A percentile compares a stretch with the other conserved stretches of the same genome.
phyloP scores from a whole-genome alignment of 1,140 invertebrate species.

The Coenobita brevimanus region DNA sequence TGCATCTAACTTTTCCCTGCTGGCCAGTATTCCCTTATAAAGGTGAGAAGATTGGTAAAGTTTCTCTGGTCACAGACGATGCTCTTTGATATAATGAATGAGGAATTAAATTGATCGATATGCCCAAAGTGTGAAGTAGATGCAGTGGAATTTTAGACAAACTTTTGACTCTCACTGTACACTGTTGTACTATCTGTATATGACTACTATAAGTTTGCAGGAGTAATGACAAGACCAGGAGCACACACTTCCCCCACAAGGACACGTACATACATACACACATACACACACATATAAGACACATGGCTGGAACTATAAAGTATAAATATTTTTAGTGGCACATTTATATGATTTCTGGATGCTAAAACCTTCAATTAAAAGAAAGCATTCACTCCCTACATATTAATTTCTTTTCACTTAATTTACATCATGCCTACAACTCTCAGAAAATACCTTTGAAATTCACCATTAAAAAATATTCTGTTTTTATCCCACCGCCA shows the following conservation, averaged over 20 bases:
- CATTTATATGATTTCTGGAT: constrained; percentile 47
- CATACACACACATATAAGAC: constrained; percentile 46
- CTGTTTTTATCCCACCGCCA: constrained; percentile 13
- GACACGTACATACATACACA: too few species aligned
- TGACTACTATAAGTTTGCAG: constrained; percentile 1
- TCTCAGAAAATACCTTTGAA: constrained; percentile 34
- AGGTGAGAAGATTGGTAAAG: too few species aligned
- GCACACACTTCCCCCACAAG: neutral
- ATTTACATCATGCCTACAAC: constrained; percentile 42
- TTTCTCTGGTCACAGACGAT: too few species aligned
- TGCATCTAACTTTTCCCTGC: too few species aligned
- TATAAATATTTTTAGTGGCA: constrained; percentile 49
- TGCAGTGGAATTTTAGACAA: too few species aligned
- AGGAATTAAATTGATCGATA: too few species aligned
- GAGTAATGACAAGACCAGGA: neutral
- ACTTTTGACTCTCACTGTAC: too few species aligned
- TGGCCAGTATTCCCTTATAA: too few species aligned
- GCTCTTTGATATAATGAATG: too few species aligned
- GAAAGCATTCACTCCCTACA: neutral
- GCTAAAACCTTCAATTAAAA: neutral
- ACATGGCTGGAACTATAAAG: constrained; percentile 60
- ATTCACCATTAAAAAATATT: constrained; percentile 27
- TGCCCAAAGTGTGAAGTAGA: too few species aligned
- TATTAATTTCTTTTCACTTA: neutral
- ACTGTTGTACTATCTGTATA: neutral